A percentile compares a stretch with the other conserved stretches of the same genome.
These are phyloP conservation scores for Hippocampus kuda DNA, from an alignment of 2,797 vertebrate species.

Conservation along the genomic window DNA sequence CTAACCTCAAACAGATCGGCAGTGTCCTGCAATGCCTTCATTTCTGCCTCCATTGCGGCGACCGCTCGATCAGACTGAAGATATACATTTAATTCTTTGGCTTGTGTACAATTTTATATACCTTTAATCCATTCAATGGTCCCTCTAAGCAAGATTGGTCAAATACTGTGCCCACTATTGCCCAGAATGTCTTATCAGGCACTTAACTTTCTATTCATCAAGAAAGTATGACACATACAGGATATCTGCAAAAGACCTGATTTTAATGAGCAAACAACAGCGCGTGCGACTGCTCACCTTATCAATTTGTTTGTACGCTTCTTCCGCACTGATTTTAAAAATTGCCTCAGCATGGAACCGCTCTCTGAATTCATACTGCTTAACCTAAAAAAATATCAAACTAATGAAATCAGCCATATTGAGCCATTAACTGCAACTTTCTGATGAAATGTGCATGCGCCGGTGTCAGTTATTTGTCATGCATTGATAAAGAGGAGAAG, in stretches of 20 bases:
- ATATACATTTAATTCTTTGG: background rate
- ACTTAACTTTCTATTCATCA: too few species aligned
- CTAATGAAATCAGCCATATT: constrained; percentile 14
- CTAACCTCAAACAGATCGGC: constrained; percentile 72
- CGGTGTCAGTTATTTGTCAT: constrained; percentile 46
- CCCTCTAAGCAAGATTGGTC: too few species aligned
- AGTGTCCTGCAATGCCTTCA: constrained; percentile 67
- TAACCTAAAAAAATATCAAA: constrained; percentile 58
- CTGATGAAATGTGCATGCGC: constrained; percentile 2
- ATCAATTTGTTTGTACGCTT: constrained; percentile 66
- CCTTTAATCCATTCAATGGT: too few species aligned
- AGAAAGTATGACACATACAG: too few species aligned
- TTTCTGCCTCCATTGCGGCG: constrained; percentile 62
- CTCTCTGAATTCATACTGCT: constrained; percentile 75
- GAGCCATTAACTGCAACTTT: background rate
- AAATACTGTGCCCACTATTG: too few species aligned
- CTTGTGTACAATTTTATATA: background rate
- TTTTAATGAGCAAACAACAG: background rate
- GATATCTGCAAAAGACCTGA: background rate
- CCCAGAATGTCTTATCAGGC: too few species aligned
- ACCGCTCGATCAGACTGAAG: constrained; percentile 60
- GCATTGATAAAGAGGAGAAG: constrained; percentile 23
- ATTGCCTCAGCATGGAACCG: constrained; percentile 65
- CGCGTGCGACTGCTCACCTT: constrained; percentile 46
- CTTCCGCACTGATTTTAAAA: constrained; percentile 60